Percentiles rank a stretch among this genome's conserved stretches.
Evolutionary conservation across 1,140 invertebrate genomes (phyloP).

Genomic region (Bathynomus jamesi): DNA sequence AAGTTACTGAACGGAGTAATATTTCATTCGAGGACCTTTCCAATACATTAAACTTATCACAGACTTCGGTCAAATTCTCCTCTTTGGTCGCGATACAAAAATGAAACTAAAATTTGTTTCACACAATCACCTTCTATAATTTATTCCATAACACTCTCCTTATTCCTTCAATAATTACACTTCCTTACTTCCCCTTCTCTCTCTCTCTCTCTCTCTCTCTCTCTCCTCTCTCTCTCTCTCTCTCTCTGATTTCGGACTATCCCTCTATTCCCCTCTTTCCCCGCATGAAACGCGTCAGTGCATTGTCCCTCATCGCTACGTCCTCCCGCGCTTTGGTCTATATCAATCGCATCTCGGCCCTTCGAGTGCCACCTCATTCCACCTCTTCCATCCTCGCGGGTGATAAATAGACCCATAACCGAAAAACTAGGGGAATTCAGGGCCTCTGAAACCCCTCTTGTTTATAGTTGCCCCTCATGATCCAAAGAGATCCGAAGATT

Average conservation of each 20-base stretch:
- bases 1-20: not conserved
- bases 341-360: not conserved
- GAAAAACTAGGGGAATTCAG: not conserved
- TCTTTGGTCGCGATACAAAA: too few relatives aligned
- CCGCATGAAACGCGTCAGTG: not conserved
- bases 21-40: not conserved
- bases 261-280: not conserved
- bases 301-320: not conserved
- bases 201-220: not conserved
- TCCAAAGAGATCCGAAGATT: not conserved
- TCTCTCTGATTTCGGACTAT: not conserved
- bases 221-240: not conserved
- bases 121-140: too few relatives aligned
- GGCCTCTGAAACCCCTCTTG: not conserved
- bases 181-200: not conserved
- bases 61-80: too few relatives aligned
- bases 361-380: not conserved
- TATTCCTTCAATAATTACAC: not conserved
- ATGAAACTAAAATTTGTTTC: too few relatives aligned
- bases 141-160: not conserved
- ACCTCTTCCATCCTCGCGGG: not conserved
- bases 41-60: too few relatives aligned
- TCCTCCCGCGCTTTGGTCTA: not conserved
- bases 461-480: not conserved
- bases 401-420: not conserved